Evolutionary conservation across 1,140 invertebrate genomes (phyloP), one percentile per base, ranked within the genome.

Genomic region (Onthophagus taurus): DNA sequence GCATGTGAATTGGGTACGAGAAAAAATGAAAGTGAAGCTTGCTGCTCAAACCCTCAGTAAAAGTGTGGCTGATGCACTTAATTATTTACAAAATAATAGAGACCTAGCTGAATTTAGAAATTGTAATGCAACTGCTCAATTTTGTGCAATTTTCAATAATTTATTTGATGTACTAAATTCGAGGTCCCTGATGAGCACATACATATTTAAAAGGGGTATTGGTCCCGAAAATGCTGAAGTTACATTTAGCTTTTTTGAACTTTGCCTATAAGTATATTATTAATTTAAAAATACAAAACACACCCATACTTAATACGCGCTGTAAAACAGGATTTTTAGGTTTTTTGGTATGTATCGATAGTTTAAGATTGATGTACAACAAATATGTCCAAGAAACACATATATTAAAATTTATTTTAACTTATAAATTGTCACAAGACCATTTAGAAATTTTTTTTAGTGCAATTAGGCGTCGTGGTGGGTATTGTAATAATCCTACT

Each of bases 151-250:
- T 5, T 48, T 61, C 14, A 60, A 63, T 47, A 48, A 58, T 38
- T 31, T 54, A 0, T 59, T 61, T 51, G 56, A 61, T 36, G 44
- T 59, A 11, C 50, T 61, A 16, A 63, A 65, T 51, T 48, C 39
- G 14, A 41, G 39, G 30, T 52, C 44, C 45, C 37, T 1, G 17
- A 51, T 55, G 13, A 21, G 13, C 17, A 51, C 46, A 33, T 51
- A 50, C 46, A 33, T 29, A 14, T 47, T 29, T 43, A 52, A 48
- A 42, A 53, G 21, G 30, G 34, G 38, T 2, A 7, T 53, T n/a
- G 43, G 42, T 16, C n/a, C 23, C 13, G 24, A 39, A 30, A 50
- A 31, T 31, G 39, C 43, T 35, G 13, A 54, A 16, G 26, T 45
- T 21, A 44, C 53, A 31, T 44, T 47, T 43, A 26, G 42, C 16